Conservation (phyloP, 2,888 invertebrate species). For the Philopedon plagiatum region DNA sequence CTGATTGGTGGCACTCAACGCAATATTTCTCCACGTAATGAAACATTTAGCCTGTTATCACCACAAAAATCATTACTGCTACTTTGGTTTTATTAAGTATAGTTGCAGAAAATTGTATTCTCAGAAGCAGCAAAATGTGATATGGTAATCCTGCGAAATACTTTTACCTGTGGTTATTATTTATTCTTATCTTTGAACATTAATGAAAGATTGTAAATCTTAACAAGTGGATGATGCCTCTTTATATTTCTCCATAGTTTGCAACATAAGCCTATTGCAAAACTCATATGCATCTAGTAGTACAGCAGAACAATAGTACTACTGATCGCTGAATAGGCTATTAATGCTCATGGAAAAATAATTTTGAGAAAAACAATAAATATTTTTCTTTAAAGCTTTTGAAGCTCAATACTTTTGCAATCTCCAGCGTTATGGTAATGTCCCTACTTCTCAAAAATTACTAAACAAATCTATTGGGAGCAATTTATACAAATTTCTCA, state of each 20-base stretch:
- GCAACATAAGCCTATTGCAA: neutral
- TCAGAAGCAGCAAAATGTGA: neutral
- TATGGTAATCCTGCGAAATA: neutral
- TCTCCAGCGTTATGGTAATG: too few species aligned
- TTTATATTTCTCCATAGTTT: neutral
- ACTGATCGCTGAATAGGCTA: too few species aligned
- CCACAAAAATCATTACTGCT: neutral
- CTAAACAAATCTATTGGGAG: too few species aligned
- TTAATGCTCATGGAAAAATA: too few species aligned
- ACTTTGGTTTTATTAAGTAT: neutral
- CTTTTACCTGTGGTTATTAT: conserved; percentile 6
- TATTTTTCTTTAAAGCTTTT: too few species aligned
- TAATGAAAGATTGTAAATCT: neutral
- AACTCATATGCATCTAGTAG: neutral
- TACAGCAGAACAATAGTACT: too few species aligned
- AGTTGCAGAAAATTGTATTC: neutral
- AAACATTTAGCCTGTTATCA: too few species aligned
- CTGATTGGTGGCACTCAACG: too few species aligned
- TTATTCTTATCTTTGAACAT: conserved; percentile 9
- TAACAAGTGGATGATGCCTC: neutral
- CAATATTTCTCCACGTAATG: too few species aligned
- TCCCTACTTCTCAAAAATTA: too few species aligned
- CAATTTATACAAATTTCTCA: neutral
- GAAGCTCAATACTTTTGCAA: too few species aligned
- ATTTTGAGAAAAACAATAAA: too few species aligned